A percentile compares a stretch with the other conserved stretches of the same genome.
Evolutionary conservation across 2,113 vertebrate genomes (phyloP).

Genomic region (Ascaphus truei): DNA sequence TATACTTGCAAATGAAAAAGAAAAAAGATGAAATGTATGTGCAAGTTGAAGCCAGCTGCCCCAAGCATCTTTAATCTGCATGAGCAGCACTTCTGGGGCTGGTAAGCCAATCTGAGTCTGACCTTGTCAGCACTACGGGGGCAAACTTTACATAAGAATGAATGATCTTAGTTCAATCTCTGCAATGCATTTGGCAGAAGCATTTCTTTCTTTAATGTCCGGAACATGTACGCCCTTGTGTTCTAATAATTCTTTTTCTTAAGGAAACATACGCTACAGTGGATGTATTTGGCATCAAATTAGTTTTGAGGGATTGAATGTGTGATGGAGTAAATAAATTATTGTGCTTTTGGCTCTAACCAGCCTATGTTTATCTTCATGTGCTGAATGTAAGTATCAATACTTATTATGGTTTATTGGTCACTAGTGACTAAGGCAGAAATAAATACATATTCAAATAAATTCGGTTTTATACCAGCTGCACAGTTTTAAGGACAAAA

Average conservation of each 20-base stretch:
- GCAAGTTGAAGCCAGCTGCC: slow-evolving; percentile 33
- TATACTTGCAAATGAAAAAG: slow-evolving; percentile 36
- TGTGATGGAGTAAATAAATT: slow-evolving; percentile 31
- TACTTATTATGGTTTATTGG: slow-evolving; percentile 35
- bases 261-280: slow-evolving; percentile 32
- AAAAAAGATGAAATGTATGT: slow-evolving; percentile 33
- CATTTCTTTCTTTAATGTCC: slow-evolving; percentile 35
- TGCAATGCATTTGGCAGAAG: slow-evolving; percentile 34
- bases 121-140: slow-evolving; percentile 29
- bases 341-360: slow-evolving; percentile 28
- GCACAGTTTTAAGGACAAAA: slow-evolving; percentile 12
- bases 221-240: slow-evolving; percentile 34
- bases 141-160: slow-evolving; percentile 39
- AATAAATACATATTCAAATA: slow-evolving; percentile 15
- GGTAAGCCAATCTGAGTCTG: slow-evolving; percentile 36
- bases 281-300: slow-evolving; percentile 30
- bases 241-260: slow-evolving; percentile 39
- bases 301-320: slow-evolving; percentile 34
- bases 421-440: slow-evolving; percentile 13
- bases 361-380: slow-evolving; percentile 30
- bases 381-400: slow-evolving; percentile 30
- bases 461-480: neutral
- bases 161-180: slow-evolving; percentile 33
- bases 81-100: slow-evolving; percentile 36
- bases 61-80: slow-evolving; percentile 36